Base-by-base conservation (phyloP, 2,888 invertebrate genomes). In the Trachelus stipa region DNA sequence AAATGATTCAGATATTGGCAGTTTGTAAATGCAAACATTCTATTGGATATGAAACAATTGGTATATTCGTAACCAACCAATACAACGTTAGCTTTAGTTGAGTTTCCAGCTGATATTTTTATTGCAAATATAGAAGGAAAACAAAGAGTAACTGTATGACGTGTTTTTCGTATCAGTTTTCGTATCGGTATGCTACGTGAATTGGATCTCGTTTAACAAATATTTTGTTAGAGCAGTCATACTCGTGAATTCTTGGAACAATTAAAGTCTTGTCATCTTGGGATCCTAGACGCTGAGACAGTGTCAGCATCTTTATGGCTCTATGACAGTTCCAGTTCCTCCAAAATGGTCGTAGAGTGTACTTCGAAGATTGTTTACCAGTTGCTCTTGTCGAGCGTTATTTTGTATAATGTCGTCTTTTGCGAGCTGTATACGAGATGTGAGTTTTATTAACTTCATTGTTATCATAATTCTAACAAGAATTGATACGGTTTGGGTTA, bases 331-430 rank as follows among this genome's bases (percentile, higher is more conserved):
- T 83, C 33, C 81, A 81, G 82, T 81, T 83, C 31, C 69, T 79
- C 68, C 80, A 85, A 85, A 78, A 87, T 87, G 86, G 82, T 82
- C 12, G 81, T 76, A 56, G 40, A 76, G 15, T 75, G 37, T 73
- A 74, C 77, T 76, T 69, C 69, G 40, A 81, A 75, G 73, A 77
- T 84, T 71, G 80, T 83, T 79, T 83, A 79, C 33, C 31, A 83
- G 11, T 73, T 83, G 31, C 76, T 84, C 31, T 71, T 81, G 34
- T 71, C 80, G 37, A 77, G 37, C 34, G 74, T 71, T 15, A 33
- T 71, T 69, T 37, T 77, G 11, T 79, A 75, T 12, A 69, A 75
- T 35, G n/a, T 74, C 4, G 78, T 78, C 23, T 33, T 68, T 11
- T 71, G 4, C 23, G 74, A 73, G 30, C 56, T 34, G 1, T 85